Base-by-base conservation (phyloP, 1,140 invertebrate species). In the Teleopsis dalmanni region DNA sequence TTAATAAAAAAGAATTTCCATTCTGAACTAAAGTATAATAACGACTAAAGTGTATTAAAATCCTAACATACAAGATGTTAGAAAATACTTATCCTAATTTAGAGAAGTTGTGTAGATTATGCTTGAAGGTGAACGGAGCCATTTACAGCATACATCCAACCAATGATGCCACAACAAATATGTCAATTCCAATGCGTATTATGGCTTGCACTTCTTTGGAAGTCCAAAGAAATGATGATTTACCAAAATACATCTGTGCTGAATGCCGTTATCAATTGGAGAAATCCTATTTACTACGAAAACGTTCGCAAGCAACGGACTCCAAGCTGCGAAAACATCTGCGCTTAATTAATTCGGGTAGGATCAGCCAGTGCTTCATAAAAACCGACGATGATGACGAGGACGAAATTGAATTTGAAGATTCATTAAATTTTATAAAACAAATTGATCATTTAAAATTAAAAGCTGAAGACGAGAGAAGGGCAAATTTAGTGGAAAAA, bases 131-230 rank as follows among this genome's bases (percentile, higher is more conserved):
- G 58, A 49, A 74, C 79, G 41, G 75, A 78, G n/a, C n/a, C n/a
- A n/a, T n/a, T n/a, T n/a, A n/a, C n/a, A 36, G 41, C 18, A 11
- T n/a, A 2, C 9, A 26, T 34, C 16, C 49, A n/a, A 62, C 58
- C 3, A 63, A 57, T 19, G 45, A 38, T 4, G 51, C 49, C 14
- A 54, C 60, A 21, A 54, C 59, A 1, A 43, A 58, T 34, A 40
- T 62, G 19, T 75, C 77, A 7, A 72, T 84, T 14, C 76, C 82
- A 1, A 68, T 85, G 52, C 76, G 83, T 14, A 67, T 87, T 54
- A 82, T 85, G 80, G 78, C 82, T 27, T 85, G 83, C 64, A 74
- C 85, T 41, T 76, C 82, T 22, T 63, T 86, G 33, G 83, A 85
- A 76, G 83, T 84, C 59, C 65, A 70, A 57, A 25, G 79, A 55